Base-by-base conservation (phyloP, 1,140 invertebrate species). In the Geopemphigus sp. region DNA sequence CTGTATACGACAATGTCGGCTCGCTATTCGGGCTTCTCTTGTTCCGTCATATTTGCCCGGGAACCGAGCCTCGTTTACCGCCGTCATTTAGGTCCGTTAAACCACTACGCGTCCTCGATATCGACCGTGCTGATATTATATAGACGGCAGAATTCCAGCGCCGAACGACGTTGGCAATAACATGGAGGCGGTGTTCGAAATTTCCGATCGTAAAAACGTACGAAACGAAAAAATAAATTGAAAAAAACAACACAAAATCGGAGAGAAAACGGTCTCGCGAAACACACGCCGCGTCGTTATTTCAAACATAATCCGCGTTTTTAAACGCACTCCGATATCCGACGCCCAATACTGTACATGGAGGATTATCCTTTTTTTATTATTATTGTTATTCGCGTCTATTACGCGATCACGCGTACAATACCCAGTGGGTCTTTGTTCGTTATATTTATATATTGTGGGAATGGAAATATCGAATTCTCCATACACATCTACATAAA, bases 41-140 rank as follows among this genome's bases (percentile, higher is more conserved):
- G 32, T 70, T 70, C 26, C 50, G 47, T 70, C 66, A 1, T 29
- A 26, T 24, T 1, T 4, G 17, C 8, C 15, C 0, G 64, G 45
- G 11, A 26, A 15, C 10, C 66, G 6, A 50, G 11, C 8, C 45
- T 53, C 47, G 50, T 70, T 70, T 70, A 26, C 53, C 45, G 66
- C 26, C 26, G 66, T 70, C 66, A 17, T 70, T 70, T 70, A 70
- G 15, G 14, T 4, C 26, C 66, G 66, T 53, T 70, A 70, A 70
- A 53, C 45, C 66, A 8, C 32, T 5, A 39, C 64, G 47, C 64
- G 50, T 53, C 66, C 66, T 17, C 66, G 24, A 47, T 70, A 70
- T 53, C 53, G 66, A 53, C 47, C 66, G 66, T 50, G 22, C 19
- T 22, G 14, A 39, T 8, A 39, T 4, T 11, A 32, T 45, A 32